phyloP scores from a whole-genome alignment of 1,140 invertebrate genomes.

The Melipona quadrifasciata region DNA sequence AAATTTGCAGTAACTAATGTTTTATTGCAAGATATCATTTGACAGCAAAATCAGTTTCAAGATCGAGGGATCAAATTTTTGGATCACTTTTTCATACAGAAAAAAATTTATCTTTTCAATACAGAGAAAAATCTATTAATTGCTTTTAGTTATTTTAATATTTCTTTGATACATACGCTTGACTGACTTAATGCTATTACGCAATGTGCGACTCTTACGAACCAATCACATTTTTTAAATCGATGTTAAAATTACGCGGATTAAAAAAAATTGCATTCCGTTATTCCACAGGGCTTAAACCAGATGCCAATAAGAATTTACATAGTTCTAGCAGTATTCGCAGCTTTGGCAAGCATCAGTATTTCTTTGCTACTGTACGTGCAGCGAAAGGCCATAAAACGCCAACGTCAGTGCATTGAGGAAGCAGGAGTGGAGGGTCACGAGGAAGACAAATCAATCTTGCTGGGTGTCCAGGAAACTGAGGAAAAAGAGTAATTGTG shows the following conservation, averaged over 20 bases:
- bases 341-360: constrained; percentile 33
- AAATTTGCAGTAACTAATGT: too few species aligned
- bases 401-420: constrained; percentile 64
- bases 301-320: constrained; percentile 54
- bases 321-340: constrained; percentile 49
- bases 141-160: not conserved
- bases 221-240: not conserved
- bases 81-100: too few species aligned
- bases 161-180: not conserved
- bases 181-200: too few species aligned
- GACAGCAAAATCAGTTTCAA: too few species aligned
- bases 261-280: not conserved
- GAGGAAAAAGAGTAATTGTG: constrained; percentile 70
- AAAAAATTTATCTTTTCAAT: not conserved
- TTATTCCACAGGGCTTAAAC: constrained; percentile 48
- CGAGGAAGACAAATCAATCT: constrained; percentile 74
- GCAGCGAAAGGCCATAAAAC: constrained; percentile 59
- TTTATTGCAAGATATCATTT: too few species aligned
- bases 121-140: not conserved
- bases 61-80: too few species aligned
- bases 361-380: constrained; percentile 64
- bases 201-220: not conserved
- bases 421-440: constrained; percentile 68
- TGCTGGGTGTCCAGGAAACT: constrained; percentile 68
- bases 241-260: not conserved